A percentile compares a stretch with the other conserved stretches of the same genome.
phyloP scores from a whole-genome alignment of 2,113 vertebrate genomes.

The Chinchilla lanigera region DNA sequence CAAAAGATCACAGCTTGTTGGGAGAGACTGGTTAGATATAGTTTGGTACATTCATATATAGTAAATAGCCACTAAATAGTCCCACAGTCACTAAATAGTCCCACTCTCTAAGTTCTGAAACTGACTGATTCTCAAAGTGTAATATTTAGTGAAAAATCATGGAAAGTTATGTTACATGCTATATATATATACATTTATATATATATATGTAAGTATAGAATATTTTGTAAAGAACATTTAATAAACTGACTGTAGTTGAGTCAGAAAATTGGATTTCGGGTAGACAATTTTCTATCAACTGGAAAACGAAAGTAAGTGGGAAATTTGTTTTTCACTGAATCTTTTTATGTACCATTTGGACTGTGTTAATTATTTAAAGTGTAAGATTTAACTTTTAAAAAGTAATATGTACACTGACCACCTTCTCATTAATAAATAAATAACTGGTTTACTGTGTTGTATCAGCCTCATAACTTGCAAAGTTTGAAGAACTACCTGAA shows the following conservation, averaged over 20 bases:
- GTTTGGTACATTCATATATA: not conserved
- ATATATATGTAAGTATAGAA: not conserved
- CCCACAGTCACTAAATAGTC: not conserved
- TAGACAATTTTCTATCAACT: not conserved
- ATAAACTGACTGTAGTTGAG: not conserved
- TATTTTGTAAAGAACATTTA: not conserved
- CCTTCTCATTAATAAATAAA: conserved; percentile 75
- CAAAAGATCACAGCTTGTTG: not conserved
- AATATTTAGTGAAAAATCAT: not conserved
- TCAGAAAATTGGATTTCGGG: not conserved
- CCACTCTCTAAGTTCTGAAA: not conserved
- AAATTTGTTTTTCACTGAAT: not conserved
- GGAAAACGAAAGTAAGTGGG: not conserved
- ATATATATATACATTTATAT: not conserved
- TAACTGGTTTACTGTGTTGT: conserved; percentile 69
- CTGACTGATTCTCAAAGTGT: not conserved
- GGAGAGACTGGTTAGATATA: not conserved
- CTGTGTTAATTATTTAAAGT: not conserved
- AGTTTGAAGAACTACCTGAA: conserved; percentile 73
- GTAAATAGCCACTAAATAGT: not conserved
- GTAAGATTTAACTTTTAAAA: conserved; percentile 15
- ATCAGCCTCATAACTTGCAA: conserved; percentile 52
- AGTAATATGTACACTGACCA: conserved; percentile 65
- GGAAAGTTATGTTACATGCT: not conserved
- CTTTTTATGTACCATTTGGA: not conserved